These are phyloP conservation scores for Strix occidentalis DNA, from an alignment of 2,797 vertebrate species.

Conservation along the genomic window DNA sequence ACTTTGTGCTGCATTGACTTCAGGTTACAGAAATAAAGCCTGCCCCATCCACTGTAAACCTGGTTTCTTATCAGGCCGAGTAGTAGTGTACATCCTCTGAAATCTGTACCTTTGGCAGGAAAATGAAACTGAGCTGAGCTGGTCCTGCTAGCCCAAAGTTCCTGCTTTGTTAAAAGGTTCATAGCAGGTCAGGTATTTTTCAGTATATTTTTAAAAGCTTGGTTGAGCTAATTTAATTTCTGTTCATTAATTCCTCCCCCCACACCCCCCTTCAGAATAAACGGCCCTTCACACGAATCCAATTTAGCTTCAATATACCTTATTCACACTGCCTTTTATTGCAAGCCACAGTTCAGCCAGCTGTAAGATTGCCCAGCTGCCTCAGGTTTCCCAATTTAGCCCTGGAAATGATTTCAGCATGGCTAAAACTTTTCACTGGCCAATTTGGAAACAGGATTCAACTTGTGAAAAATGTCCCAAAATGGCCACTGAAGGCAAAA, in stretches of 20 bases:
- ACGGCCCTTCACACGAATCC: conserved; percentile 78
- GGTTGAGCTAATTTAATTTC: conserved; percentile 79
- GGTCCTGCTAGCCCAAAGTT: conserved; percentile 45
- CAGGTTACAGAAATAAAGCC: conserved; percentile 2
- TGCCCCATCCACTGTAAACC: not conserved
- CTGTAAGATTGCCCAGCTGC: conserved; percentile 78
- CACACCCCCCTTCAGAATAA: conserved; percentile 71
- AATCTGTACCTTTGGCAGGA: not conserved
- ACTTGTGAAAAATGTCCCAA: conserved; percentile 69
- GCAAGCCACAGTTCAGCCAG: conserved; percentile 75
- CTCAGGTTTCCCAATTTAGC: conserved; percentile 79
- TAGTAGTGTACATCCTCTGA: not conserved
- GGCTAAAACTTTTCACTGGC: conserved; percentile 75
- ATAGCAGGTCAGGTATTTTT: conserved; percentile 71
- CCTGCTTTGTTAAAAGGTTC: conserved; percentile 70
- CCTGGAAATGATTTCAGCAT: conserved; percentile 83
- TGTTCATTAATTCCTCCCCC: conserved; percentile 77
- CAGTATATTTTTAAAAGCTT: conserved; percentile 73
- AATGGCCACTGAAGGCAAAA: conserved; percentile 68
- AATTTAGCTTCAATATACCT: conserved; percentile 83
- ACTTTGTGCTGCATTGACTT: not conserved
- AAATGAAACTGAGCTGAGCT: not conserved
- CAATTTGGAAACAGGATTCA: conserved; percentile 73
- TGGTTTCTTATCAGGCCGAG: not conserved
- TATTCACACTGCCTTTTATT: conserved; percentile 83